Evolutionary conservation across 2,888 invertebrate species (phyloP), one percentile per base, ranked within the genome.

Genomic region (Ellobium chinense): DNA sequence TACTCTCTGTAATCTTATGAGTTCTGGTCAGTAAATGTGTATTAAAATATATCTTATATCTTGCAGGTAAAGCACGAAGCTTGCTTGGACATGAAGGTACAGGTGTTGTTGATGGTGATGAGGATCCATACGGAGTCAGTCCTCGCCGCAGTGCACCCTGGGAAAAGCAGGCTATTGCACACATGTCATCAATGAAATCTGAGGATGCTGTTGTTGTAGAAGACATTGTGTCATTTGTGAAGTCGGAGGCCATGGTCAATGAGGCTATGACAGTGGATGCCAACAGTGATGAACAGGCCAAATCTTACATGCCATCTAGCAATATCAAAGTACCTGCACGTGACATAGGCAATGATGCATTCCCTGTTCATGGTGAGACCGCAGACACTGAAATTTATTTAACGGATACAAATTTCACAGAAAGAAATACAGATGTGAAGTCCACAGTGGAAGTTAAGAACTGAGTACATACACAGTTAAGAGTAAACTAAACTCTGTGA

Each of bases 41-140:
- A n/a, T n/a, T n/a, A n/a, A n/a, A n/a, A n/a, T n/a, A n/a, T n/a
- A n/a, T n/a, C n/a, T n/a, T n/a, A n/a, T n/a, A n/a, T 24, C 46
- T 27, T 65, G 5, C 82, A 88, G 88, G 88, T 46, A 86, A 88
- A 37, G 89, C 91, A 4, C 76, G 91, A 56, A 91, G 89, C 80
- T 83, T 91, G 54, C 83, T 91, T 37, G 87, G 87, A 36, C 86
- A 87, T 54, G 81, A 84, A 12, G 86, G 54, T 7, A 36, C 73
- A 1, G 56, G 36, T 3, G 24, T 27, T 4, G 5, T 34, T n/a
- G 83, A 83, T 21, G 81, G 78, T 39, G 87, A 87, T 69, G 86
- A 87, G 37, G 88, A 90, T 75, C 90, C 90, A 4, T 90, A 90
- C 60, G 90, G 90, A 7, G 86, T 89, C 36, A 88, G 87, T 27